Conservation (phyloP, 2,113 vertebrate genomes). For the Poeciliopsis occidentalis region DNA sequence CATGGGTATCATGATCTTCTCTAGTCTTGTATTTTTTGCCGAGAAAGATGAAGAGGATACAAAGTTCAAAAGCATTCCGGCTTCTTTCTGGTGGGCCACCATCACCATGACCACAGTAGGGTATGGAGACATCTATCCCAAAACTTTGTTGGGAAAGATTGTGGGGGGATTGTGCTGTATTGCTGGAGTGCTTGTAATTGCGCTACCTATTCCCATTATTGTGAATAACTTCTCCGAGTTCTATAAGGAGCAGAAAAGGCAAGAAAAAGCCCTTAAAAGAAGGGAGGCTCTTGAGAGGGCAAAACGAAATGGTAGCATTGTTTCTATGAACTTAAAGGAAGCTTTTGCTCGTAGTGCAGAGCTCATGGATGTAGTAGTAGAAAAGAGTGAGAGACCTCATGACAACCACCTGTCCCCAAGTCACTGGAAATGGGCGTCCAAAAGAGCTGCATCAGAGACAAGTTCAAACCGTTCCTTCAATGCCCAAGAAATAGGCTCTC, state of each 20-base stretch:
- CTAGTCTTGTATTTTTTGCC: constrained; percentile 98
- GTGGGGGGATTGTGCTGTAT: constrained; percentile 98
- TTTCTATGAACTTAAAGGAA: constrained; percentile 99
- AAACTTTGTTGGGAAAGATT: constrained; percentile 96
- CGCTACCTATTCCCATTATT: constrained; percentile 97
- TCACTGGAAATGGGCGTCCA: constrained; percentile 95
- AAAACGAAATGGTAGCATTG: constrained; percentile 97
- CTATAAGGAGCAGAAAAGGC: constrained; percentile 98
- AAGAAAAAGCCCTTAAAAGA: constrained; percentile 97
- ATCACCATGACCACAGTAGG: constrained; percentile 99
- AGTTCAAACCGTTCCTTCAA: too few species aligned
- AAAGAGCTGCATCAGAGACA: constrained; percentile 88
- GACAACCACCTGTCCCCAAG: constrained; percentile 96
- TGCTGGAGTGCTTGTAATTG: constrained; percentile 96
- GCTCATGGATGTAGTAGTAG: constrained; percentile 95
- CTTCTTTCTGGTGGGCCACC: constrained; percentile 99
- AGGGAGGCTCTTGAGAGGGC: constrained; percentile 97
- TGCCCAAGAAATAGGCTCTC: constrained; percentile 88
- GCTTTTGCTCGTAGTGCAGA: constrained; percentile 95
- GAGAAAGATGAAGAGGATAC: constrained; percentile 99
- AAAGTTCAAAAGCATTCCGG: constrained; percentile 99
- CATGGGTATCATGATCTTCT: constrained; percentile 99
- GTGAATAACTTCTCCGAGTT: constrained; percentile 99
- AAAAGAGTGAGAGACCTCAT: constrained; percentile 92
- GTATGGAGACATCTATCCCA: constrained; percentile 98